Evolutionary conservation across 2,888 invertebrate genomes (phyloP), one percentile per base, ranked within the genome.

Genomic region (Diplolepis rosae): DNA sequence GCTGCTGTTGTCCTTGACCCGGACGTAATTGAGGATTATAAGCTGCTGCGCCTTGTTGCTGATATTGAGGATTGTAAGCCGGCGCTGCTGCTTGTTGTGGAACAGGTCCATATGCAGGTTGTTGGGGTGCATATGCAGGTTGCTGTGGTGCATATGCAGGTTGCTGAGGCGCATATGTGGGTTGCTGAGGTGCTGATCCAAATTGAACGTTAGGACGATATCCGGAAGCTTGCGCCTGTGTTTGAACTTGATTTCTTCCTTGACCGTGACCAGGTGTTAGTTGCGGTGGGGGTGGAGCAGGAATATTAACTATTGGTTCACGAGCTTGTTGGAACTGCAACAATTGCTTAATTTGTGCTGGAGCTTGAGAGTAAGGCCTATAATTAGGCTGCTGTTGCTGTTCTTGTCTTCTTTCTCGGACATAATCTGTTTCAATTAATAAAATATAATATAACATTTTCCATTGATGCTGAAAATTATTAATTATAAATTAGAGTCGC

Each of bases 241-340:
- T 15, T 50, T 81, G 81, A 4, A 77, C 70, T 32, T 83, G 83
- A 1, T 81, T 75, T 13, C 22, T 35, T n/a, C 61, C 61, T 39
- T 75, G 67, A 18, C 66, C 71, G 3, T 68, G 75, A 2, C 74
- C 48, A 2, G 79, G 69, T 0, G 76, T 78, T 3, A 86, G 66
- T n/a, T 82, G 80, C 2, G 85, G 82, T 5, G 78, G 72, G 9
- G 82, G 80, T 42, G 83, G 83, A 0, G 79, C 30, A 0, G 86
- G 87, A 65, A 88, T 75, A 18, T 84, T 81, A 1, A 86, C 82
- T n/a, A 88, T 68, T 0, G 88, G 87, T 7, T 85, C 82, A 2
- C 85, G 83, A 5, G 81, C 80, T 51, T 83, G 82, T 69, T 88
- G 87, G 2, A 80, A 76, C 6, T 85, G 82, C n/a, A 88, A 68